Evolutionary conservation across 2,888 invertebrate species (phyloP), one percentile per base, ranked within the genome.

Genomic region (Hymenopus coronatus): DNA sequence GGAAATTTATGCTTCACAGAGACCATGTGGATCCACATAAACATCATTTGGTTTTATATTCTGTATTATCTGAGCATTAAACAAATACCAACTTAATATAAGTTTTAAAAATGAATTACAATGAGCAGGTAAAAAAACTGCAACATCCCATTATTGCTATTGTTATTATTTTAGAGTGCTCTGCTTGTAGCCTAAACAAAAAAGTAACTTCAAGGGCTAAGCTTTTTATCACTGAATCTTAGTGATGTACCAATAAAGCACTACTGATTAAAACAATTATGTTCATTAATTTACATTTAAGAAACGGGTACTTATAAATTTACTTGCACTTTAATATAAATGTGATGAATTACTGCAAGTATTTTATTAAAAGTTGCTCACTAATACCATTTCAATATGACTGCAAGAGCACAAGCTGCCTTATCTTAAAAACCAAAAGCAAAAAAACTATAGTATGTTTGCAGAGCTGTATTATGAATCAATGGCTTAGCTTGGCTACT

Each of bases 231-330:
- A 87, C 81, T 87, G 82, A 87, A 33, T 87, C 87, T 87, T 82
- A 87, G 82, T 87, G 87, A 87, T 87, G 87, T 87, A 87, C 87
- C 87, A 87, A 82, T 82, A 87, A 82, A 33, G 33, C 81, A 82
- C 12, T 46, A 40, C 8, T 33, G n/a, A 46, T 25, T 28, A 12
- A 6, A 25, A 33, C 3, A 83, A 30, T 25, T 30, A 84, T 46
- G n/a, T 84, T 84, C 28, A 7, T 6, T n/a, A 85, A 85, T 46
- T 85, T 25, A 27, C 33, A 54, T 20, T 33, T 33, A 33, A 7
- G 33, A 33, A 33, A 33, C 8, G 8, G 4, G 33, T 33, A 33
- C 12, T 40, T 40, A 12, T 40, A 1, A 40, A 40, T 40, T 40
- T 40, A 40, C 33, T 12, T 12, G 40, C 1, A 40, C 40, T 12